A percentile compares a stretch with the other conserved stretches of the same genome.
Evolutionary conservation across 2,888 invertebrate species (phyloP).

Genomic region (Osmoderma eremita): DNA sequence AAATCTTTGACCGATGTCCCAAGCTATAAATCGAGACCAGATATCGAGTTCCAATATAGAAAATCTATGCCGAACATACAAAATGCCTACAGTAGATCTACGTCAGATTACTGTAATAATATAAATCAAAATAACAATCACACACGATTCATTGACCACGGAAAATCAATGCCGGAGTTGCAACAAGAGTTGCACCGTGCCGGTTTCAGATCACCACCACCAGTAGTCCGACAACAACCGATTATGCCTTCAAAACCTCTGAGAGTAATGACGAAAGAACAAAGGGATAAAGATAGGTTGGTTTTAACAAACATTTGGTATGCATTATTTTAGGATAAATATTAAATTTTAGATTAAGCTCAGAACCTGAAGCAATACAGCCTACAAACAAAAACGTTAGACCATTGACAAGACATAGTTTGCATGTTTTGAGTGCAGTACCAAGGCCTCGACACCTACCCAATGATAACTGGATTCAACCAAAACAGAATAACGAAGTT

Average conservation of each 20-base stretch:
- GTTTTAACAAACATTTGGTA: neutral
- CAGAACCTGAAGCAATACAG: conserved; percentile 47
- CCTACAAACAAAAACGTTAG: conserved; percentile 53
- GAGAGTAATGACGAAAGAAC: conserved; percentile 58
- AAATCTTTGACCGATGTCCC: conserved; percentile 52
- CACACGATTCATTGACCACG: conserved; percentile 55
- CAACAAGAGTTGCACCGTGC: conserved; percentile 61
- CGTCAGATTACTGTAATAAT: conserved; percentile 44
- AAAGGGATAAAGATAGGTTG: conserved; percentile 43
- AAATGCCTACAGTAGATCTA: conserved; percentile 53
- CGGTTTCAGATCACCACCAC: conserved; percentile 59
- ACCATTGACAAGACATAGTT: conserved; percentile 77
- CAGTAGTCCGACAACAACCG: conserved; percentile 60
- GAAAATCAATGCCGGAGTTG: conserved; percentile 61
- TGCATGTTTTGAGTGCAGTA: conserved; percentile 78
- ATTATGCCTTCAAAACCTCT: conserved; percentile 70
- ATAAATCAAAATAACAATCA: conserved; percentile 46
- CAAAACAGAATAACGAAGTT: conserved; percentile 68
- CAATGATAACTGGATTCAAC: conserved; percentile 77
- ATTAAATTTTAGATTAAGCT: conserved; percentile 45
- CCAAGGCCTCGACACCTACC: conserved; percentile 80
- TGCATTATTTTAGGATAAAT: neutral
- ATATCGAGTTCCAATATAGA: conserved; percentile 53
- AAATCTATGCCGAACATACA: conserved; percentile 61
- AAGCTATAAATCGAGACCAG: conserved; percentile 43